Base-by-base conservation (phyloP, 2,888 invertebrate genomes). In the Scaeva pyrastri region DNA sequence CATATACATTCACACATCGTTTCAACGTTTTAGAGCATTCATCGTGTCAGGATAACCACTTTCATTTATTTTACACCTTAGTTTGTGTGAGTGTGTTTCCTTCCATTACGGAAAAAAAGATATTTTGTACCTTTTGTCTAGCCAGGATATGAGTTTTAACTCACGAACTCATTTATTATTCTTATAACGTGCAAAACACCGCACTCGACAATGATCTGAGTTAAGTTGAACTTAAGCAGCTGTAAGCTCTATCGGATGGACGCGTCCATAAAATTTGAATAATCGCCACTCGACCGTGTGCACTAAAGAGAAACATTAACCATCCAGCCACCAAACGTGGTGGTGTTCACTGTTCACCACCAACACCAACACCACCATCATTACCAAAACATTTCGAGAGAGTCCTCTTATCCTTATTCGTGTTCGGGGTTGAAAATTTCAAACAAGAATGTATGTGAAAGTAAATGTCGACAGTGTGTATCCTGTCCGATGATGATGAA, bases 221-320 rank as follows among this genome's bases (percentile, higher is more conserved):
- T 86, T 77, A 77, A 86, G 82, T 86, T 82, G 48, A 82, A 78
- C 82, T 77, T 86, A 86, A 86, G 77, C 86, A 78, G 82, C 66
- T 86, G 86, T 86, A 86, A 86, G 81, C 58, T 86, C 77, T 26
- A 58, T 73, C 82, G 86, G 86, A 86, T 82, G 86, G 86, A 86
- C 86, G 86, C 82, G 73, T 86, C 82, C 82, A 78, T 86, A 86
- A 86, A 86, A 86, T 86, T 86, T 86, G 86, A 86, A 86, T 86
- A 86, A 86, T 86, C 82, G 73, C 86, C 86, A 82, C 82, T 86
- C 77, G 82, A 86, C 86, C 86, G 74, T 82, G 73, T 74, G 73
- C 71, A 82, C 74, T 78, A 82, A 82, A 78, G 70, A 50, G 82
- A 70, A 78, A 77, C 82, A 78, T 86, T 82, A 86, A 86, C 77